A percentile compares a stretch with the other conserved stretches of the same genome.
Evolutionary conservation across 2,797 vertebrate genomes (phyloP).

Genomic region (Acomys russatus): DNA sequence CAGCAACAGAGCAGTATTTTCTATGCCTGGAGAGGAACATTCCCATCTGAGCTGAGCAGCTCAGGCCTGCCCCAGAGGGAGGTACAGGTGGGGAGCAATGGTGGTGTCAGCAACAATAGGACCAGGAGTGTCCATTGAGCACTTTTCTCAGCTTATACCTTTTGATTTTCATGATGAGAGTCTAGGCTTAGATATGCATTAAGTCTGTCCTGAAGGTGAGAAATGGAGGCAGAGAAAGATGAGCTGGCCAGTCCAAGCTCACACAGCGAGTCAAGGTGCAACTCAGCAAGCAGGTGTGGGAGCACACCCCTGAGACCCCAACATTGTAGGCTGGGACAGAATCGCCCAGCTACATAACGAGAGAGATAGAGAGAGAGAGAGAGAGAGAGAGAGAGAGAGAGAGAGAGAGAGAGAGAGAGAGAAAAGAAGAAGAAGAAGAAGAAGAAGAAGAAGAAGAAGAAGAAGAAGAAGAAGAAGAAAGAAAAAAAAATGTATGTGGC

Average conservation of each 20-base stretch:
- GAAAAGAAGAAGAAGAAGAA: no score
- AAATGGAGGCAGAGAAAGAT: neutral
- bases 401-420: no score
- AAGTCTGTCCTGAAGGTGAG: neutral
- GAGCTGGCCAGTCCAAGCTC: neutral
- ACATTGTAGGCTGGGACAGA: neutral
- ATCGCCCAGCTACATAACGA: neutral
- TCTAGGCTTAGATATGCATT: neutral
- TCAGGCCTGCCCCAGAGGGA: neutral
- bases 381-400: no score
- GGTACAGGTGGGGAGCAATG: neutral
- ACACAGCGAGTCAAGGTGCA: neutral
- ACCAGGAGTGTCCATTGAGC: neutral
- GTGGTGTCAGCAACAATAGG: no score
- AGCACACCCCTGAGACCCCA: neutral
- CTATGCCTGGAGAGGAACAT: slow-evolving; percentile 44
- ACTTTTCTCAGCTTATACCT: neutral
- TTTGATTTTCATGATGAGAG: neutral
- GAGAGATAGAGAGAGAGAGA: neutral
- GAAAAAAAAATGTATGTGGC: neutral
- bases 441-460: no score
- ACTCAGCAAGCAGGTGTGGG: neutral
- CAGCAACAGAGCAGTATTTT: neutral
- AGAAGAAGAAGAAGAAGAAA: neutral
- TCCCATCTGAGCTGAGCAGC: neutral